Percentiles rank a stretch among this genome's conserved stretches.
Evolutionary conservation across 2,797 vertebrate species (phyloP).

Genomic region (Bryconaethiops microstoma): DNA sequence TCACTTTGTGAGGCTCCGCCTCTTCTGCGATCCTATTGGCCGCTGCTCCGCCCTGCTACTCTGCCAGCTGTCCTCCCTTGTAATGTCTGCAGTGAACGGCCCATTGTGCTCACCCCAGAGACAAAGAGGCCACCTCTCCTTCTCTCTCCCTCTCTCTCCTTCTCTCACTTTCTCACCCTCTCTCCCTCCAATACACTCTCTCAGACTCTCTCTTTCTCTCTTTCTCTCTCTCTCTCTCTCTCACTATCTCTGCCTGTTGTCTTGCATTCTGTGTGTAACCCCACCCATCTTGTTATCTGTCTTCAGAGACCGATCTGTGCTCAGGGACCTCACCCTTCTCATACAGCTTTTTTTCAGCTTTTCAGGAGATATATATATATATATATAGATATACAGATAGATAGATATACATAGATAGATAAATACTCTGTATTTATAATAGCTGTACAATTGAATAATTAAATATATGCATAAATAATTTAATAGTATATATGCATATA

Average conservation of each 20-base stretch:
- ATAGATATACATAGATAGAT: too few relatives aligned
- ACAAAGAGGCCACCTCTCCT: constrained; percentile 62
- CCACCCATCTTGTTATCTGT: constrained; percentile 40
- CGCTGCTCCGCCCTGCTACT: constrained; percentile 62
- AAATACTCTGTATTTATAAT: not conserved
- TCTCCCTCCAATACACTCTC: too few relatives aligned
- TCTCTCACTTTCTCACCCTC: constrained; percentile 42
- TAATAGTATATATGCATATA: too few relatives aligned
- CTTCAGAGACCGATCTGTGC: constrained; percentile 14
- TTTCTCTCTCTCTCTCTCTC: constrained; percentile 26
- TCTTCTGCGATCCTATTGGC: constrained; percentile 56
- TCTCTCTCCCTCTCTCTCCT: constrained; percentile 32
- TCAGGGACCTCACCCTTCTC: constrained; percentile 20
- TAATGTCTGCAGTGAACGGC: constrained; percentile 66
- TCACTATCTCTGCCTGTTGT: constrained; percentile 26
- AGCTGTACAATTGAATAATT: not conserved
- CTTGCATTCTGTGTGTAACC: constrained; percentile 25
- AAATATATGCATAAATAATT: too few relatives aligned
- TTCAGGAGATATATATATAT: too few relatives aligned
- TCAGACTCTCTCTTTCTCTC: not conserved
- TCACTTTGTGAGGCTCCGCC: constrained; percentile 36
- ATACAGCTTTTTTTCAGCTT: too few relatives aligned
- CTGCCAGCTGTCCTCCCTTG: constrained; percentile 64
- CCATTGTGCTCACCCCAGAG: constrained; percentile 72
- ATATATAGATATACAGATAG: too few relatives aligned